These are phyloP conservation scores for Chelonus formosanus DNA, from an alignment of 2,888 invertebrate species.

Conservation along the genomic window DNA sequence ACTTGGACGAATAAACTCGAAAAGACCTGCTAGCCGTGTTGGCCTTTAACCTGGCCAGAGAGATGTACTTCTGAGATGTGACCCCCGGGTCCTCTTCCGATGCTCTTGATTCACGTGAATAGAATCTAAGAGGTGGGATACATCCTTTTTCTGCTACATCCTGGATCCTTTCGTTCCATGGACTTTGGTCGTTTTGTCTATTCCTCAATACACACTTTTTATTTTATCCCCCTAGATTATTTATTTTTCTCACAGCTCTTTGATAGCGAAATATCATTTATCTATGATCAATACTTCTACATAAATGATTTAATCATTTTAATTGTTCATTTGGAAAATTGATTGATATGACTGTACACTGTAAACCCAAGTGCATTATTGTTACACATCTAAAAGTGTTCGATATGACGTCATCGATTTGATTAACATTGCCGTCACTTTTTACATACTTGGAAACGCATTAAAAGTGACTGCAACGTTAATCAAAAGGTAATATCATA, in stretches of 20 bases:
- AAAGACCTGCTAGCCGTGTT: slow-evolving; percentile 56
- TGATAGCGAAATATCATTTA: too few relatives aligned
- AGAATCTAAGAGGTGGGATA: slow-evolving; percentile 31
- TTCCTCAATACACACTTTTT: background rate
- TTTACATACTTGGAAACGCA: too few relatives aligned
- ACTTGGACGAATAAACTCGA: slow-evolving; percentile 61
- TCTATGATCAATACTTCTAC: too few relatives aligned
- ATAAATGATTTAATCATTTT: too few relatives aligned
- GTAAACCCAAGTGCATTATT: too few relatives aligned
- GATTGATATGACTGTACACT: too few relatives aligned
- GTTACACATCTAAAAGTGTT: too few relatives aligned
- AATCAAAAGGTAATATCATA: too few relatives aligned
- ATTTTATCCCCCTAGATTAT: background rate
- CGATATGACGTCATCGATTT: too few relatives aligned
- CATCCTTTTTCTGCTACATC: slow-evolving; percentile 10
- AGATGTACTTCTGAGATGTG: slow-evolving; percentile 30
- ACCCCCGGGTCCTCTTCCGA: slow-evolving; percentile 39
- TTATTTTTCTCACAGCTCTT: background rate
- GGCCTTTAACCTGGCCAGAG: slow-evolving; percentile 45
- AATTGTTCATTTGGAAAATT: too few relatives aligned
- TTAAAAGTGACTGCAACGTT: too few relatives aligned
- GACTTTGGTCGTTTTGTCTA: slow-evolving; percentile 6
- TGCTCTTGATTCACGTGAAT: slow-evolving; percentile 52
- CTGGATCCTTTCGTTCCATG: slow-evolving; percentile 9
- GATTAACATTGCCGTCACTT: too few relatives aligned